Evolutionary conservation across 2,888 invertebrate genomes (phyloP), one percentile per base, ranked within the genome.

Genomic region (Hydrotaea diabolus): DNA sequence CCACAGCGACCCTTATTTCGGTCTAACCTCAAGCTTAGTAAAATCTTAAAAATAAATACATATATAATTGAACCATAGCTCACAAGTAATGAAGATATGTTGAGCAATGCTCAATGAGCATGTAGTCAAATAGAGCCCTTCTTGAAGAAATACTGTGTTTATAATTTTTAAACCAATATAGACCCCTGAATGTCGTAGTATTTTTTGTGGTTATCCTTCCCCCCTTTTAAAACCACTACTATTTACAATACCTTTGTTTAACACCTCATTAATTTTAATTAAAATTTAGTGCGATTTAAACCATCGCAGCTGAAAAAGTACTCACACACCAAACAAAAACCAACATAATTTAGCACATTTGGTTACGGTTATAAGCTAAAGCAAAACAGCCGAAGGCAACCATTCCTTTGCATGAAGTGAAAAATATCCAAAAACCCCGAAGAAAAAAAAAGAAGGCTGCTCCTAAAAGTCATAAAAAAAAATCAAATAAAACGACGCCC

Each of bases 191-290:
- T n/a, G n/a, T n/a, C n/a, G n/a, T n/a, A n/a, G n/a, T n/a, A n/a
- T n/a, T n/a, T n/a, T n/a, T n/a, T 31, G 31, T 31, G 31, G 7
- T 31, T 31, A 7, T 31, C 31, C 31, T 31, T 31, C 39, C 9
- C 9, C 39, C 9, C 9, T 2, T 11, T 1, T 8, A 8, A 39
- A 39, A 39, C 19, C 19, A 21, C 55, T 21, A 55, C 55, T 55
- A 19, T 4, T 9, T 55, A 55, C 53, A 55, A 55, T 49, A 62
- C 15, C 15, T 36, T 59, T 77, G 77, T 73, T 80, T 77, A 82
- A 74, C 83, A 77, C 80, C 66, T 80, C 77, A 80, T 77, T 83
- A 64, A 80, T 75, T 79, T 73, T 59, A 79, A 85, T 84, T 81
- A 79, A 82, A 62, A 49, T 75, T 77, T 78, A 75, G 64, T 77